Base-by-base conservation (phyloP, 2,113 vertebrate species). In the Microcebus griseorufus region DNA sequence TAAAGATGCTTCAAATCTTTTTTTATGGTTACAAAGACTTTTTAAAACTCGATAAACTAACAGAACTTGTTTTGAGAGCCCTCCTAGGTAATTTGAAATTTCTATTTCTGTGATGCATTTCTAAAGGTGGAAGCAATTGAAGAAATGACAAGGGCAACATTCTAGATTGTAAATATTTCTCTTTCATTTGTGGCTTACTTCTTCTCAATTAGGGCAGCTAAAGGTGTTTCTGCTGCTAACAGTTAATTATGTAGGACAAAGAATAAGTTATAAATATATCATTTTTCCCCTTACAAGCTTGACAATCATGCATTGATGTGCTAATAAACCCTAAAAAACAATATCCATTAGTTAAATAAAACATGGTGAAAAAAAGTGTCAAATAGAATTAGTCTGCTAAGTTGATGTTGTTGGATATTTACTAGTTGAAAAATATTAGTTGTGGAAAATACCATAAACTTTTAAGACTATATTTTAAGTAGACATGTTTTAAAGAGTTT, bases 1-100 rank as follows among this genome's bases (percentile, higher is more conserved):
- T 92, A 97, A 98, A 92, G 93, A 96, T 92, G 94, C 87, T 97
- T 95, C 93, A 97, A 94, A 93, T 93, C 78, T 87, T 95, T 93
- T 72, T 95, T 96, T 95, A 93, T 94, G 42, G 93, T 79, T 85
- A 67, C 88, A 93, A 94, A 94, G 86, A 94, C 85, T 95, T 98
- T 96, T 93, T 34, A 95, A 97, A 96, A 96, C 86, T 97, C 25
- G 0, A 72, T 93, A 96, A 97, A 86, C 96, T 97, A 95, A 97
- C 96, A 97, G 85, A 95, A 94, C 95, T 98, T 97, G 83, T 88
- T 97, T 93, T 92, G 83, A 95, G 70, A 97, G 69, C 92, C 32
- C 92, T 95, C 69, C 12, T 18, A 94, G 78, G 96, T 88, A 75
- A 96, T 93, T 97, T 96, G 89, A 93, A 97, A 95, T 95, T 95